phyloP scores from a whole-genome alignment of 2,113 vertebrate species.

The Aplodontia rufa region DNA sequence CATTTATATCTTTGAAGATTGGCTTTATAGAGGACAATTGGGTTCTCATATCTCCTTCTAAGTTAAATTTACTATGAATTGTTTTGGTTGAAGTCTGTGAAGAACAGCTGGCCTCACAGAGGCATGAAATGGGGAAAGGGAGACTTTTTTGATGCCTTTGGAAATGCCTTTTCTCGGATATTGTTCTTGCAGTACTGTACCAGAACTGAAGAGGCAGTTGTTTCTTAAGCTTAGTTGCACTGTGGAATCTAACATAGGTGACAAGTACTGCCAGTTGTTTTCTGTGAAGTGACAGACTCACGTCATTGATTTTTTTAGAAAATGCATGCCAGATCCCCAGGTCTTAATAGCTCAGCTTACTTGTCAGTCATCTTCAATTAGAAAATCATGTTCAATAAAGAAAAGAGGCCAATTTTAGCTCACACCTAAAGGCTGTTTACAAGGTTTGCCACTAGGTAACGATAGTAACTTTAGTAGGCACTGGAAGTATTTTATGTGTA shows the following conservation, averaged over 20 bases:
- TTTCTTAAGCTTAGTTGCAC: neutral
- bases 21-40: neutral
- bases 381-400: neutral
- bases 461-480: too few species aligned
- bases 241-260: neutral
- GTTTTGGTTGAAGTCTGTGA: neutral
- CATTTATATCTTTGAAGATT: neutral
- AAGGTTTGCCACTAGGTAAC: neutral
- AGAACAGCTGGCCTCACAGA: neutral
- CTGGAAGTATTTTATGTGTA: neutral
- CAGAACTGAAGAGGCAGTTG: neutral
- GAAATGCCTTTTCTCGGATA: neutral
- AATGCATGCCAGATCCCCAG: neutral
- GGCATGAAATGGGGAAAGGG: neutral
- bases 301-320: constrained; percentile 18
- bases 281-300: neutral
- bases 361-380: neutral
- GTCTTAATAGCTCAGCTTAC: neutral
- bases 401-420: neutral
- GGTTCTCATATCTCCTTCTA: neutral
- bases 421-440: neutral
- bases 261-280: neutral
- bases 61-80: neutral
- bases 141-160: neutral
- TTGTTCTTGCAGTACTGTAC: neutral